phyloP scores from a whole-genome alignment of 2,113 vertebrate genomes.

The Protobothrops flavoviridis region DNA sequence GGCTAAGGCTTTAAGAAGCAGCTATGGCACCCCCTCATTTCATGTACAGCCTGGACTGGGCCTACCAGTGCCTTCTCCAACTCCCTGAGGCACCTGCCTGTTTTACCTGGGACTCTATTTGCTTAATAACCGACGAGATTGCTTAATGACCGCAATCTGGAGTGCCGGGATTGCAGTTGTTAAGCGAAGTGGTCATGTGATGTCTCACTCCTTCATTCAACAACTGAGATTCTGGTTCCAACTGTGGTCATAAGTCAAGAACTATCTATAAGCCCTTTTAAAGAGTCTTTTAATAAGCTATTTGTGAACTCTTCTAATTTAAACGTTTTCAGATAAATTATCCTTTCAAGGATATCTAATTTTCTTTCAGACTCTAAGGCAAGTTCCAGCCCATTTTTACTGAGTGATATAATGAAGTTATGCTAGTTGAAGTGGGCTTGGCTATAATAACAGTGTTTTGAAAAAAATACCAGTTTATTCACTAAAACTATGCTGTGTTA shows the following conservation, averaged over 20 bases:
- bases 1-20: neutral
- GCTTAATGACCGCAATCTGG: neutral
- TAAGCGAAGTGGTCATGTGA: neutral
- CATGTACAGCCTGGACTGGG: neutral
- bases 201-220: neutral
- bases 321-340: neutral
- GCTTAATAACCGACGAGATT: neutral
- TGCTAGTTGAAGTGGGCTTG: neutral
- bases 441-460: neutral
- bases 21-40: neutral
- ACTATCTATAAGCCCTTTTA: neutral
- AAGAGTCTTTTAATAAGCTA: neutral
- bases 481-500: neutral
- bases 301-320: neutral
- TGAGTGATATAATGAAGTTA: neutral
- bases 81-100: neutral
- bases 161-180: neutral
- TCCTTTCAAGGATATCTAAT: neutral
- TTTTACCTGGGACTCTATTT: neutral
- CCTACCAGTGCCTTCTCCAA: too few species aligned
- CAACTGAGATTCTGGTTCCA: neutral
- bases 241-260: neutral
- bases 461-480: neutral
- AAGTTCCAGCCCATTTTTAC: neutral
- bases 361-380: neutral